Percentiles rank a stretch among this genome's conserved stretches.
Conservation (phyloP, 2,113 vertebrate genomes). For the Neoarius graeffei region DNA sequence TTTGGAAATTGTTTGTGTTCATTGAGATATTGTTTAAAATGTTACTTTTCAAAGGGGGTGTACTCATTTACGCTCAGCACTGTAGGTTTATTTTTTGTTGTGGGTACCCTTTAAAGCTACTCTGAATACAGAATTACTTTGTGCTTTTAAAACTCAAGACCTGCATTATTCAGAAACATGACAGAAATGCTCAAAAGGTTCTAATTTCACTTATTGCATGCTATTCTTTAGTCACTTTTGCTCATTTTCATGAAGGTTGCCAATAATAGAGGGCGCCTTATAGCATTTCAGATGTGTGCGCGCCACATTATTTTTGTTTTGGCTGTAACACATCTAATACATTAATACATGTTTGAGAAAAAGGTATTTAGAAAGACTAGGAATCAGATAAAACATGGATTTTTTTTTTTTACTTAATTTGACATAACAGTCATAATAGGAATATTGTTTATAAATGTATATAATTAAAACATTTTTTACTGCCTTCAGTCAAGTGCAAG, state of each 20-base stretch:
- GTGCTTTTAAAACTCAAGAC: too few relatives aligned
- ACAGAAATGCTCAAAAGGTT: too few relatives aligned
- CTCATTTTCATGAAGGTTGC: not conserved
- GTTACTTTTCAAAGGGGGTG: too few relatives aligned
- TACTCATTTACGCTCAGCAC: too few relatives aligned
- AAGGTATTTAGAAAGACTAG: not conserved
- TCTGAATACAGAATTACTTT: too few relatives aligned
- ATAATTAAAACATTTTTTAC: not conserved
- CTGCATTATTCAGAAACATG: too few relatives aligned
- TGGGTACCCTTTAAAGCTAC: too few relatives aligned
- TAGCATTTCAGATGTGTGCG: not conserved
- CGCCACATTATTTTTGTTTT: not conserved
- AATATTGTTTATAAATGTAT: not conserved
- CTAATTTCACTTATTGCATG: too few relatives aligned
- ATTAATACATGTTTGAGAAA: not conserved
- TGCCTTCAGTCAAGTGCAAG: not conserved
- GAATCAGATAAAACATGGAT: not conserved
- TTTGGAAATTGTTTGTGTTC: too few relatives aligned
- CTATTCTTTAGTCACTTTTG: not conserved
- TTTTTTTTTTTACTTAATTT: not conserved
- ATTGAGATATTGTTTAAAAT: too few relatives aligned
- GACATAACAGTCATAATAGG: not conserved
- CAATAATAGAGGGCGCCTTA: not conserved
- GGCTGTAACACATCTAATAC: not conserved
- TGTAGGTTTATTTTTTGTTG: too few relatives aligned